phyloP scores from a whole-genome alignment of 2,888 invertebrate genomes.

The Leucophora obtusa region DNA sequence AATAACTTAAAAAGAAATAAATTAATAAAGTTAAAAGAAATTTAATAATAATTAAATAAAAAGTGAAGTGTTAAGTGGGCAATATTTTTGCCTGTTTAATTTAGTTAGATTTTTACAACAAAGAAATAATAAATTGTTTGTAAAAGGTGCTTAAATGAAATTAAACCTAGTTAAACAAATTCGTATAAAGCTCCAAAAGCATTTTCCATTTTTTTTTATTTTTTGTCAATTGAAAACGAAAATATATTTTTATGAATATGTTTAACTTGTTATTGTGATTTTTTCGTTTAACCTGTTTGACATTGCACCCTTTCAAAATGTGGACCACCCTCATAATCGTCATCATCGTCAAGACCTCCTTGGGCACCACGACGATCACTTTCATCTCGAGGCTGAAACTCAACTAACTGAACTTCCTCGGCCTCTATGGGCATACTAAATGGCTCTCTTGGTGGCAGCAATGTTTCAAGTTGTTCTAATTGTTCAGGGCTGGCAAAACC shows the following conservation, averaged over 20 bases:
- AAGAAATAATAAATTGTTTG: not conserved
- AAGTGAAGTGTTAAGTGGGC: not conserved
- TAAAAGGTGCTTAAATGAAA: not conserved
- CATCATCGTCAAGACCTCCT: conserved; percentile 70
- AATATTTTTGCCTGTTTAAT: not conserved
- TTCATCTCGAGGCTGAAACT: conserved; percentile 84
- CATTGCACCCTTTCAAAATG: conserved; percentile 74
- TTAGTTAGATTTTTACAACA: conserved; percentile 19
- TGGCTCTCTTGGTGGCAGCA: conserved; percentile 86
- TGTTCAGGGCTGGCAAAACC: conserved; percentile 86
- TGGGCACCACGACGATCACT: conserved; percentile 54
- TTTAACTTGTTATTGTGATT: conserved; percentile 3
- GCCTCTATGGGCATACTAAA: conserved; percentile 87
- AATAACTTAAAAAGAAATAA: conserved; percentile 59
- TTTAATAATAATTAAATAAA: not conserved
- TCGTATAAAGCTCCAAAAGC: conserved; percentile 48
- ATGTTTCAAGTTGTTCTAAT: conserved; percentile 84
- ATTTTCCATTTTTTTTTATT: conserved; percentile 30
- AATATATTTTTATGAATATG: not conserved
- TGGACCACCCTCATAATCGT: conserved; percentile 69
- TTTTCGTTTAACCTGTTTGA: conserved; percentile 71
- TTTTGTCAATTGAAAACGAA: conserved; percentile 13
- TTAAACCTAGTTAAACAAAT: conserved; percentile 26
- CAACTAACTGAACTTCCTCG: conserved; percentile 90
- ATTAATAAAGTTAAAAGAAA: not conserved